Base-by-base conservation (phyloP, 1,140 invertebrate species). In the Formica exsecta region DNA sequence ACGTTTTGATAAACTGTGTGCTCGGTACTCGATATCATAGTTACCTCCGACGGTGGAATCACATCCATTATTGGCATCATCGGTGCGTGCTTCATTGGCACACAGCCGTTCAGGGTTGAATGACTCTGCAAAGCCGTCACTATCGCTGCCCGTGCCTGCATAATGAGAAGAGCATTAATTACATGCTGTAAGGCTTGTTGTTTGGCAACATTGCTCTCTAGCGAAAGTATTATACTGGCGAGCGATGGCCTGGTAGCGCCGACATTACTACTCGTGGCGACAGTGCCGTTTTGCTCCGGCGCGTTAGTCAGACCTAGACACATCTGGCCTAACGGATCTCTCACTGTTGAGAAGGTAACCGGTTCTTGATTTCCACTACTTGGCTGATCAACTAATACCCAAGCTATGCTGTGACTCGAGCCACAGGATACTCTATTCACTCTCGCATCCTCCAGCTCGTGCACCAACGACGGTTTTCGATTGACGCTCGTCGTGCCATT, bases 391-490 rank as follows among this genome's bases (percentile, higher is more conserved):
- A 96, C 96, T 59, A 98, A 95, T n/a, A 97, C 97, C 99, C 99
- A 99, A 7, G 98, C 98, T n/a, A 99, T 97, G 65, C 98, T 99
- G 94, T 99, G 98, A 29, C 98, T 99, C 0, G 98, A 99, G 5
- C 99, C 99, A 93, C 98, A 99, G 0, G 98, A 98, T 0, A 99
- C 98, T 61, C 97, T 96, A 64, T 98, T 98, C 4, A 98, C 97
- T 91, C 97, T 97, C 3, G 98, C 96, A 29, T 98, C 98, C 86
- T 98, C 98, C 54, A 99, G 95, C 0, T 98, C 98, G 74, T 98
- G 97, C 0, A 99, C 98, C 57, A 98, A 90, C 0, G 97, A 97
- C 0, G 99, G 98, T 89, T 98, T 98, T 86, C 98, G 96, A 94
- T 99, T 99, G 1, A 99, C 98, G 51, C 97, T 97, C 0, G 98